A percentile compares a stretch with the other conserved stretches of the same genome.
Evolutionary conservation across 2,888 invertebrate genomes (phyloP).

Genomic region (Pyrochroa serraticornis): DNA sequence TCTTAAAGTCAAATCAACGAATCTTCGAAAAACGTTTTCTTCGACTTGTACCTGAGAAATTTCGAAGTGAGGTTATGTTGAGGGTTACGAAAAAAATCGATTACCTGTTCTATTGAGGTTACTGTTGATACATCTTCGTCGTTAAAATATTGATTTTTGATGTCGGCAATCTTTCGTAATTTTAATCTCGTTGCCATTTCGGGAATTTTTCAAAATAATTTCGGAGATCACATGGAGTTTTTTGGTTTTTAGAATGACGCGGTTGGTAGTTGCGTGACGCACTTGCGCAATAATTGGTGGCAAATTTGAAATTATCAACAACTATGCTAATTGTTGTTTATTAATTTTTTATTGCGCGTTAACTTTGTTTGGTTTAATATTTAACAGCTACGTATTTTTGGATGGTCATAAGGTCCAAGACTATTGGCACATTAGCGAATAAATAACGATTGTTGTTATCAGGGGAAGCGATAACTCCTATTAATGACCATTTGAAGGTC

Average conservation of each 20-base stretch:
- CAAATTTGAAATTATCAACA: too few relatives aligned
- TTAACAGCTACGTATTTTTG: too few relatives aligned
- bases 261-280: too few relatives aligned
- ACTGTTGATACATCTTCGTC: conserved; percentile 66
- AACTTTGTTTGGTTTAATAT: too few relatives aligned
- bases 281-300: too few relatives aligned
- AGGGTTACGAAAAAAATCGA: conserved; percentile 24
- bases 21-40: conserved; percentile 62
- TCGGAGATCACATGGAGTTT: background rate
- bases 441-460: conserved; percentile 1
- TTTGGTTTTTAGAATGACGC: too few relatives aligned
- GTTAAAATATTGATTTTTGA: conserved; percentile 60
- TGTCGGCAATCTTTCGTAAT: conserved; percentile 41
- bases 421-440: too few relatives aligned
- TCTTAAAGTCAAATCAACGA: conserved; percentile 59
- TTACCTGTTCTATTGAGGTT: conserved; percentile 68
- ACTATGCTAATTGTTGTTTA: too few relatives aligned
- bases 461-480: conserved; percentile 8
- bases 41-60: conserved; percentile 64
- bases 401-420: too few relatives aligned
- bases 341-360: too few relatives aligned
- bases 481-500: background rate
- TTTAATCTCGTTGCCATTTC: conserved; percentile 31
- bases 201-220: conserved; percentile 1
- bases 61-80: conserved; percentile 30